Conservation (phyloP, 2,888 invertebrate genomes). For the Acronicta leporina region DNA sequence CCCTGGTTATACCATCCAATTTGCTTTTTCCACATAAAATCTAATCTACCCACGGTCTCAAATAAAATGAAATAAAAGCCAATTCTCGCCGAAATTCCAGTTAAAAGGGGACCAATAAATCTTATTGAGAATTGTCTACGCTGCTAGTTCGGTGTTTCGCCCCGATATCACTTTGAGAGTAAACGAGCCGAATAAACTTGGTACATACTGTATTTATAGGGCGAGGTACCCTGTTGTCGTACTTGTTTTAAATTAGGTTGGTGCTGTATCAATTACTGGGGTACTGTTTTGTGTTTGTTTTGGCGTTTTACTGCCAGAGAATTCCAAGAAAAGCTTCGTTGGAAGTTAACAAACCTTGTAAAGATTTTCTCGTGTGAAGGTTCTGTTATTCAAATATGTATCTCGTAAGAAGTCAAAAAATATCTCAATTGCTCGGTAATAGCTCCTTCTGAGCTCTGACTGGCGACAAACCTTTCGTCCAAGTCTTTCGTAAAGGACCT, state of each 20-base stretch:
- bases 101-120: conserved; percentile 74
- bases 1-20: conserved; percentile 25
- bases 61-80: conserved; percentile 72
- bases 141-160: conserved; percentile 41
- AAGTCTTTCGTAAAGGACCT: no score
- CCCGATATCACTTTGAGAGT: conserved; percentile 40
- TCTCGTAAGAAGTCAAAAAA: no score
- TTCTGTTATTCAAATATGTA: no score
- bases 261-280: conserved; percentile 9
- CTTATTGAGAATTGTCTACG: conserved; percentile 63
- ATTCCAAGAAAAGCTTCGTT: no score
- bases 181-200: conserved; percentile 36
- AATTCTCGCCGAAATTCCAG: conserved; percentile 68
- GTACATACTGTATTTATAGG: conserved; percentile 23
- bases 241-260: conserved; percentile 27
- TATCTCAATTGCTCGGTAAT: no score
- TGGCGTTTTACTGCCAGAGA: background rate
- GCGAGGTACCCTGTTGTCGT: conserved; percentile 1
- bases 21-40: conserved; percentile 34
- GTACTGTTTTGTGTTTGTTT: background rate
- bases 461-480: no score
- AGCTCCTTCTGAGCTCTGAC: no score
- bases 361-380: no score
- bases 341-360: no score
- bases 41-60: conserved; percentile 45